Percentiles rank a stretch among this genome's conserved stretches.
phyloP scores from a whole-genome alignment of 2,888 invertebrate genomes.

The Lepidocyrtoides sp. region DNA sequence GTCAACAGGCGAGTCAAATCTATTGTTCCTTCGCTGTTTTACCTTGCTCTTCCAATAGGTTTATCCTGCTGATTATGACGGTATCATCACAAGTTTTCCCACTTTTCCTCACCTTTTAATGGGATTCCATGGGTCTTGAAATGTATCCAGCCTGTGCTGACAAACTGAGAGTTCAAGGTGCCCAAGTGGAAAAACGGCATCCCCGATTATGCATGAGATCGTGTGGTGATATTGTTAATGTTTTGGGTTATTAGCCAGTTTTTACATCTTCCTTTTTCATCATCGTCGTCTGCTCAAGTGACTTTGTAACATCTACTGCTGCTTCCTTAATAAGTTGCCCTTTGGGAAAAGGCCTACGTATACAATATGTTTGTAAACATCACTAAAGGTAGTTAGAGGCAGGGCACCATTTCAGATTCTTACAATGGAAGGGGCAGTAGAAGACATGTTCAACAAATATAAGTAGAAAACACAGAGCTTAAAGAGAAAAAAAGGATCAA shows the following conservation, averaged over 20 bases:
- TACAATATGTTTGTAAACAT: conserved; percentile 29
- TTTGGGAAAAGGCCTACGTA: not conserved
- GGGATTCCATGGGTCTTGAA: conserved; percentile 71
- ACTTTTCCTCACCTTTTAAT: conserved; percentile 79
- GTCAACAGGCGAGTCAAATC: conserved; percentile 76
- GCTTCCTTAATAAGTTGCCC: not conserved
- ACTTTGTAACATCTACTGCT: conserved; percentile 3
- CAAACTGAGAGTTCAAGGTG: conserved; percentile 72
- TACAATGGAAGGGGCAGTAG: conserved; percentile 40
- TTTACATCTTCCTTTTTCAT: conserved; percentile 37
- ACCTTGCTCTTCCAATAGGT: conserved; percentile 59
- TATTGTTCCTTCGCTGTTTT: conserved; percentile 65
- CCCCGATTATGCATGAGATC: conserved; percentile 34
- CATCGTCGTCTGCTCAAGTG: not conserved
- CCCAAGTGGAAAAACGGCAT: conserved; percentile 54
- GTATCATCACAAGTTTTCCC: conserved; percentile 78
- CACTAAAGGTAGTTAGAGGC: too few species aligned
- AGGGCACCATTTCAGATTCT: not conserved
- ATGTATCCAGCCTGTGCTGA: conserved; percentile 70
- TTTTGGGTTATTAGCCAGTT: conserved; percentile 58
- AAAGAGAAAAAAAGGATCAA: conserved; percentile 57
- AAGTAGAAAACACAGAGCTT: not conserved
- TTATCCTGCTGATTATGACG: conserved; percentile 76
- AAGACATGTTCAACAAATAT: conserved; percentile 45
- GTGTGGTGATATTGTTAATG: conserved; percentile 70